Conservation (phyloP, 2,888 invertebrate species). For the Tenthredo scrophulariae region DNA sequence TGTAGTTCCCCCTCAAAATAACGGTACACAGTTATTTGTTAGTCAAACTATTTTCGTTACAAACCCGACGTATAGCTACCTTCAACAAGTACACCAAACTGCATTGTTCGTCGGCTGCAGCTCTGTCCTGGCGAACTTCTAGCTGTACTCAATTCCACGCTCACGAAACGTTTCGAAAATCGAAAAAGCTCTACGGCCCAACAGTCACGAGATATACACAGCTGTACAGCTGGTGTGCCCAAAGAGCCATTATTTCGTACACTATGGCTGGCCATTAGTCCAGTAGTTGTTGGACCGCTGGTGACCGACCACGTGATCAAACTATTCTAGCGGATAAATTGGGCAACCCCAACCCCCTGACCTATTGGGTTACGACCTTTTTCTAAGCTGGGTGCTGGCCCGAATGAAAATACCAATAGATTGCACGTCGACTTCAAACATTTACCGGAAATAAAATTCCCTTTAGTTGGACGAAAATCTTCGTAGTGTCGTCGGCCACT, state of each 20-base stretch:
- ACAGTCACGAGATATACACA: constrained; percentile 10
- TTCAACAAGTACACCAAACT: constrained; percentile 32
- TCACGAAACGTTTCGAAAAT: constrained; percentile 36
- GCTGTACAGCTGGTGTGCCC: constrained; percentile 27
- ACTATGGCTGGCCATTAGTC: constrained; percentile 46
- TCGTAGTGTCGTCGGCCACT: constrained; percentile 29
- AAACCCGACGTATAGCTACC: constrained; percentile 18
- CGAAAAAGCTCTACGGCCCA: constrained; percentile 21
- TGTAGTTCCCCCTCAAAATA: neutral
- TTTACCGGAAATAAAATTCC: constrained; percentile 46
- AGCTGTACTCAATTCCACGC: constrained; percentile 21
- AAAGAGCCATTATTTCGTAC: constrained; percentile 49
- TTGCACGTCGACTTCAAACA: constrained; percentile 39
- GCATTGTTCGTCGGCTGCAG: constrained; percentile 10
- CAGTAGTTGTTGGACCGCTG: constrained; percentile 45
- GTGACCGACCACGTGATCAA: constrained; percentile 49
- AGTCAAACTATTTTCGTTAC: constrained; percentile 6
- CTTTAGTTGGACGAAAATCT: constrained; percentile 38
- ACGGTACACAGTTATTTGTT: constrained; percentile 2
- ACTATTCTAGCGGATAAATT: constrained; percentile 43
- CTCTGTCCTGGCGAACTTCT: constrained; percentile 40
- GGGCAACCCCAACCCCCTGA: constrained; percentile 5
- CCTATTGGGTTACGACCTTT: constrained; percentile 44
- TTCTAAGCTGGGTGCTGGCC: constrained; percentile 9
- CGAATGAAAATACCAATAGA: constrained; percentile 37